Base-by-base conservation (phyloP, 2,797 vertebrate species). In the Chloroceryle amazona region DNA sequence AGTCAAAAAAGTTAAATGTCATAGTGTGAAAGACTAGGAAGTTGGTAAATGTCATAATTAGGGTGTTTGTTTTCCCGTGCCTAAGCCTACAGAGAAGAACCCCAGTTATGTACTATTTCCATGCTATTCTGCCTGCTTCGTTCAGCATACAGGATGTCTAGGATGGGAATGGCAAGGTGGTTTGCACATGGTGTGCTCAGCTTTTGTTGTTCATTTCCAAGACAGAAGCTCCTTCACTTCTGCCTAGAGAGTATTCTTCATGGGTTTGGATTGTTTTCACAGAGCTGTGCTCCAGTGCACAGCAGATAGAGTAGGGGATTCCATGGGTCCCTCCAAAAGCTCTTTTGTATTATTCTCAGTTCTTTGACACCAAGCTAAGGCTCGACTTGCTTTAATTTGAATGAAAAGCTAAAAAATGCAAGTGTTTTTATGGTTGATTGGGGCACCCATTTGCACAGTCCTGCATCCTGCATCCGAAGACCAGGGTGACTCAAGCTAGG, bases 81-180 rank as follows among this genome's bases (percentile, higher is more conserved):
- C 35, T 37, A 35, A 52, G 19, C 19, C 31, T 44, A 44, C 47
- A 83, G 54, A 54, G 60, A 61, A 22, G 39, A 33, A 8, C 11
- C 13, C 9, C 47, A 18, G 16, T 47, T 41, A 28, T 2, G 3
- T 4, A 14, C 26, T 22, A 5, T 42, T 80, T 39, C 46, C n/a
- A 2, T 4, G 20, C 2, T 22, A 1, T 39, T 63, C 46, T 29
- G 29, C 21, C 31, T 41, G 72, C 44, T 80, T 29, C 18, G 1
- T 47, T 60, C 55, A 52, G 41, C 11, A 5, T 26, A 21, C 8
- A 5, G 44, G 14, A 35, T 0, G 0, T 8, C 49, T 20, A 15
- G 3, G n/a, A 3, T 70, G 63, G 63, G 72, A 84, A 41, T 6
- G 8, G 18, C 25, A 41, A 41, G 26, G 58, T 44, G 10, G 5